These are phyloP conservation scores for Anniella stebbinsi DNA, from an alignment of 2,797 vertebrate genomes.

Conservation along the genomic window DNA sequence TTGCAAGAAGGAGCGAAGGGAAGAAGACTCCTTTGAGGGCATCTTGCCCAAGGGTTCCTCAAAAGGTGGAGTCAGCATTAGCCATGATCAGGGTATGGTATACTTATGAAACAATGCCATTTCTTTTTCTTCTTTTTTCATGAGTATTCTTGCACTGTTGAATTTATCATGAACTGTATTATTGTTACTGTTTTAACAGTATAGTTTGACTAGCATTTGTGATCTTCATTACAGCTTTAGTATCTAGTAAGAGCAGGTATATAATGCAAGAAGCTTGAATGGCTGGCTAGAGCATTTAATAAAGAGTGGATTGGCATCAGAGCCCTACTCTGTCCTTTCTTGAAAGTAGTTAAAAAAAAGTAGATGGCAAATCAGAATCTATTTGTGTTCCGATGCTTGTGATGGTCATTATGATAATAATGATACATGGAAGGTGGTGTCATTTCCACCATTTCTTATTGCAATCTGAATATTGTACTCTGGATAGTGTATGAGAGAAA, in stretches of 20 bases:
- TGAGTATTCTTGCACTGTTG: neutral
- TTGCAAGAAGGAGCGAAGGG: neutral
- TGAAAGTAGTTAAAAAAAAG: conserved; percentile 34
- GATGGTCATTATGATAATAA: conserved; percentile 45
- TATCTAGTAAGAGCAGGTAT: neutral
- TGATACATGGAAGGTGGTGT: neutral
- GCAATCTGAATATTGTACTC: conserved; percentile 36
- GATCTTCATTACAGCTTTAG: neutral
- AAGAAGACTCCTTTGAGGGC: neutral
- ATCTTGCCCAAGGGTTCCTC: neutral
- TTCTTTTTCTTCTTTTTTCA: neutral
- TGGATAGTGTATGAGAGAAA: conserved; percentile 32
- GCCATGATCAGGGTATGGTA: neutral
- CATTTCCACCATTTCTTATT: conserved; percentile 56
- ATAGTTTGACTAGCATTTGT: conserved; percentile 7
- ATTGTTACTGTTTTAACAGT: neutral
- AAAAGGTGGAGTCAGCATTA: neutral
- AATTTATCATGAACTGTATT: neutral
- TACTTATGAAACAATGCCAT: neutral
- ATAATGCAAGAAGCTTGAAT: conserved; percentile 10
- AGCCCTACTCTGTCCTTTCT: conserved; percentile 40
- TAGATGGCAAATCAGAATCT: conserved; percentile 43
- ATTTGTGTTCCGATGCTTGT: neutral
- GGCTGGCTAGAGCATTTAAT: rapidly evolving
- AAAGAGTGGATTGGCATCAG: conserved; percentile 25